These are phyloP conservation scores for Drepana arcuata DNA, from an alignment of 1,140 invertebrate genomes.

Conservation along the genomic window DNA sequence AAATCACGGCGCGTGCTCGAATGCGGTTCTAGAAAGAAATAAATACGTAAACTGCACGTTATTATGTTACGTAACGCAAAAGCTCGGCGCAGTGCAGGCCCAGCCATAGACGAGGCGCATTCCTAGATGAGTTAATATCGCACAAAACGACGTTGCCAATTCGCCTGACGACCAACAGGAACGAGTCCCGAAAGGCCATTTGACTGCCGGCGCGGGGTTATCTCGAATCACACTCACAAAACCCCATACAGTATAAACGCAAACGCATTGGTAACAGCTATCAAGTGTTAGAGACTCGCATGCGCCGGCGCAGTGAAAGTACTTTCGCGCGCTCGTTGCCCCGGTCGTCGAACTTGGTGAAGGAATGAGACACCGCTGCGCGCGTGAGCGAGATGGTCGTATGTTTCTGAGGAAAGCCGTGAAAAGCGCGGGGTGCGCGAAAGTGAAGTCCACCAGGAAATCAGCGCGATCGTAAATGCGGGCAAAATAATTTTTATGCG, in stretches of 20 bases:
- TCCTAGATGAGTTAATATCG: constrained; percentile 40
- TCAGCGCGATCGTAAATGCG: constrained; percentile 38
- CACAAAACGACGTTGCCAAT: neutral
- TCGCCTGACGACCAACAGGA: neutral
- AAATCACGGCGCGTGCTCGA: no score
- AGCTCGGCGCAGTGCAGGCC: no score
- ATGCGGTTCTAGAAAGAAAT: no score
- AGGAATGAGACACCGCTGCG: constrained; percentile 28
- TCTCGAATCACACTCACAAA: constrained; percentile 21
- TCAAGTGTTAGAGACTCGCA: constrained; percentile 31
- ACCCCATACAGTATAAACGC: constrained; percentile 27
- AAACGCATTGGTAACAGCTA: constrained; percentile 31
- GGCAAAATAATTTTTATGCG: constrained; percentile 29
- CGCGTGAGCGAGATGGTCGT: constrained; percentile 30
- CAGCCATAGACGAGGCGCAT: constrained; percentile 28
- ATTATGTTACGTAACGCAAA: no score
- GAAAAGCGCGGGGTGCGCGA: constrained; percentile 51
- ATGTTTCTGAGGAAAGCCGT: constrained; percentile 46
- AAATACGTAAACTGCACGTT: no score
- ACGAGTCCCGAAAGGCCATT: constrained; percentile 19
- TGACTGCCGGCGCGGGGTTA: constrained; percentile 27
- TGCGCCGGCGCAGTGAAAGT: constrained; percentile 62
- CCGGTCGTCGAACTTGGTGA: constrained; percentile 55
- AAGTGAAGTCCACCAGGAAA: constrained; percentile 56
- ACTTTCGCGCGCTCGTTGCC: constrained; percentile 62